Conservation (phyloP, 2,888 invertebrate genomes). For the Drosophila kambysellisi region DNA sequence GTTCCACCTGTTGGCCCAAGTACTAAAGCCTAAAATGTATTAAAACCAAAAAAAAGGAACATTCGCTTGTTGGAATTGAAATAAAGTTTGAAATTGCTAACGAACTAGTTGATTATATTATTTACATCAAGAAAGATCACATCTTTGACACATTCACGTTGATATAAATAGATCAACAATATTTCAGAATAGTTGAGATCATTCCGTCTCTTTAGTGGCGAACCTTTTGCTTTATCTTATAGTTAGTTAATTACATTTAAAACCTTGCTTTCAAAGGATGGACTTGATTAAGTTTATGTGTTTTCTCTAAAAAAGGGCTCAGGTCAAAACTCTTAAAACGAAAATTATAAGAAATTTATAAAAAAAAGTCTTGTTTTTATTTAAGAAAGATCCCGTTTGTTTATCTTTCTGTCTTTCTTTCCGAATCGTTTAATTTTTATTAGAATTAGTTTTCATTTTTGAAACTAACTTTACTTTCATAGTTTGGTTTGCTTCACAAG, state of each 20-base stretch:
- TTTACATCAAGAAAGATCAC: neutral
- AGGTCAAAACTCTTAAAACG: neutral
- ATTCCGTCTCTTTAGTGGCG: neutral
- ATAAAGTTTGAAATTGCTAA: neutral
- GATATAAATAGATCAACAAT: neutral
- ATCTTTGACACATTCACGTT: constrained; percentile 1
- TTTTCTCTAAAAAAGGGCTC: neutral
- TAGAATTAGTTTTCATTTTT: neutral
- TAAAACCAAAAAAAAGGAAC: neutral
- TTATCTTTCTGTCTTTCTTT: constrained; percentile 8
- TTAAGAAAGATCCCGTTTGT: constrained; percentile 46
- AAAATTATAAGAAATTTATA: neutral
- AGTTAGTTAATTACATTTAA: neutral
- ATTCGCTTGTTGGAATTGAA: neutral
- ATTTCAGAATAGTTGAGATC: neutral
- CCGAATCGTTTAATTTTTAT: neutral
- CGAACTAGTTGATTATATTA: neutral
- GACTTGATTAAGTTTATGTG: neutral
- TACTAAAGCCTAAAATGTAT: no score
- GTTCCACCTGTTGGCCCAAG: no score
- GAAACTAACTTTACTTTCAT: constrained; percentile 3
- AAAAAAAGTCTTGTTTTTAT: constrained; percentile 35
- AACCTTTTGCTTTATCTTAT: neutral
- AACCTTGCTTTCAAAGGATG: neutral
- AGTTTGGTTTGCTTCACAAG: neutral